Evolutionary conservation across 2,888 invertebrate species (phyloP), one percentile per base, ranked within the genome.

Genomic region (Drosophila colorata): DNA sequence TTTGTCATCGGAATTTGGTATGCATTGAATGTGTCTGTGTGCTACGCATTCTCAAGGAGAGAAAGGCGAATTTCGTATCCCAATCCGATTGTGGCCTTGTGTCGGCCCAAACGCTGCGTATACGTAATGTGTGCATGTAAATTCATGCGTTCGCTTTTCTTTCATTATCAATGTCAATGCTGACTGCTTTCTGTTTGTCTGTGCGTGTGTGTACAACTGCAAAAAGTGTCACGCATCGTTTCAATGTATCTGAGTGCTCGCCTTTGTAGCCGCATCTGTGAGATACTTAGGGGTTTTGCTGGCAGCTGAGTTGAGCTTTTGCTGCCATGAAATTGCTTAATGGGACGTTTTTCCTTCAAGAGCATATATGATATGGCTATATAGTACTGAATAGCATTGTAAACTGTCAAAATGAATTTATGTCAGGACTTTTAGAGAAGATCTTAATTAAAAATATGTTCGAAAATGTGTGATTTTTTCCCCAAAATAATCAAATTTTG

Each of bases 91-190:
- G 37, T 16, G 64, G 44, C 48, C 69, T 75, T 74, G 49, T 25
- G 20, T 38, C 9, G 38, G 38, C 52, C 14, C 37, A 40, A 43
- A 71, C 55, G 48, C 4, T 69, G 78, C 78, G 78, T 74, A 74
- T 78, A 74, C 76, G 61, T 51, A 66, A 60, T 60, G 31, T 69
- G 56, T 44, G 59, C 55, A 58, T 70, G 38, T 44, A 43, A 58
- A 58, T 58, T 65, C 60, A 51, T 40, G n/a, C 33, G 58, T 60
- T 58, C 57, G 56, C 59, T 55, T 61, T 4, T 11, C 33, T 33
- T 13, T 13, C 33, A 33, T 33, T 80, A 78, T 74, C 78, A 80
- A 77, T 78, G 78, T 61, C 78, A 78, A 66, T 69, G 66, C 9
- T 33, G 33, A 33, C 3, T 33, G 25, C 25, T 33, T 11, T 37